phyloP scores from a whole-genome alignment of 2,113 vertebrate species.

The Phasianus colchicus region DNA sequence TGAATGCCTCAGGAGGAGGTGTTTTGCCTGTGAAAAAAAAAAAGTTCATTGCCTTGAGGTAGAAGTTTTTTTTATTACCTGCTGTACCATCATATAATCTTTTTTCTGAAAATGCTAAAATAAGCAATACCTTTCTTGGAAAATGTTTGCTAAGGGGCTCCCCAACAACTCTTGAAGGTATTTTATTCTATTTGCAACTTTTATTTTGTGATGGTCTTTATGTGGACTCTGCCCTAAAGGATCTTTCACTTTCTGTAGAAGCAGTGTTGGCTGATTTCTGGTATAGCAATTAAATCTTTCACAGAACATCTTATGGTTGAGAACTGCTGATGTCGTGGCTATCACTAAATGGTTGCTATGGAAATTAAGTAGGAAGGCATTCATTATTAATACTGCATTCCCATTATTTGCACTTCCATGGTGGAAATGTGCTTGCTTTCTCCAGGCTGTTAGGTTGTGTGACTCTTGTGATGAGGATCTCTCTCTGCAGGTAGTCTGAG shows the following conservation, averaged over 20 bases:
- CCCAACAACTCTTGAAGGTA: neutral
- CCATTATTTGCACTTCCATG: neutral
- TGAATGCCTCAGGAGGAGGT: neutral
- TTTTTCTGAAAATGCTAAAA: neutral
- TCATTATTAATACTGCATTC: constrained; percentile 48
- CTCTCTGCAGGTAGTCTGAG: neutral
- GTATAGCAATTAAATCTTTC: constrained; percentile 3
- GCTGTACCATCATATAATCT: neutral
- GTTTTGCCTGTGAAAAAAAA: neutral
- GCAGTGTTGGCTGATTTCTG: constrained; percentile 25
- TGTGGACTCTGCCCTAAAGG: neutral
- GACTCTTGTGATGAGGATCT: neutral
- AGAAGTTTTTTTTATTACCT: neutral
- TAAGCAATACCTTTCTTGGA: neutral
- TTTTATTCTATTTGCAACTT: constrained; percentile 4
- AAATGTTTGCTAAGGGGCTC: neutral
- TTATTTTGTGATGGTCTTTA: neutral
- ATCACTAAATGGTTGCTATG: constrained; percentile 44
- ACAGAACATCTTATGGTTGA: constrained; percentile 17
- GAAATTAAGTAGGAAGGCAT: constrained; percentile 48
- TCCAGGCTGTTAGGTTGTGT: neutral
- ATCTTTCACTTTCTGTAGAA: constrained; percentile 21
- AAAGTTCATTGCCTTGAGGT: neutral
- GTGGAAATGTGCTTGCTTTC: neutral
- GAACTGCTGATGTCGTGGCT: constrained; percentile 11